Evolutionary conservation across 2,113 vertebrate genomes (phyloP), one percentile per base, ranked within the genome.

Genomic region (Oryzias celebensis): DNA sequence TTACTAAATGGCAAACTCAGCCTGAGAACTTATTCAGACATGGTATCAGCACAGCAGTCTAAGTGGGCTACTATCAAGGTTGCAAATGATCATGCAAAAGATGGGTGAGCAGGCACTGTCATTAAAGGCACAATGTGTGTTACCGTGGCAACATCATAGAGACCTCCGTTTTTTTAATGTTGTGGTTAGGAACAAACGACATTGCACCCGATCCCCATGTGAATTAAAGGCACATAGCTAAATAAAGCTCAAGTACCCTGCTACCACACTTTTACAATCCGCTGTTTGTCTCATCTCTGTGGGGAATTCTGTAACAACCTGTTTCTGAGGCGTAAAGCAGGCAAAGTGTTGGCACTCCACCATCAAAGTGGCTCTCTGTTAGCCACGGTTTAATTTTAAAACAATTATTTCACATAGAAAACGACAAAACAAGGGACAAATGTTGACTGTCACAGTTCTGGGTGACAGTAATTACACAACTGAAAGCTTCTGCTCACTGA

Each of bases 81-180:
- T 81, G 81, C 77, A 84, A 87, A 85, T 84, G 79, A 88, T 88
- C 84, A 84, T 24, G 80, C 47, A 68, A 79, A 80, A 84, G 83
- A 86, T 77, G 81, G 75, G 79, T 75, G 73, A 85, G 78, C 80
- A 71, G 73, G 82, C 79, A 56, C 78, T 89, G 85, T 87, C 89
- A 89, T 86, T 81, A 88, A 85, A 86, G 80, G 76, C 85, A 85
- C 78, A 84, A 84, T 83, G 78, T 87, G 85, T 59, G 87, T 90
- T 89, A 87, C 89, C 84, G 77, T 90, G 86, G 86, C 86, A 90
- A 90, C 89, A 85, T 89, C 83, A 85, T 53, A 83, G 73, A 83
- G 76, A 69, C 74, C 76, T 82, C 69, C 62, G 60, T 81, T 75
- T 12, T 81, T 82, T 51, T 74, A 69, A 75, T 73, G 71, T 71